A percentile compares a stretch with the other conserved stretches of the same genome.
These are phyloP conservation scores for Cheilosia vulpina DNA, from an alignment of 2,888 invertebrate genomes.

Conservation along the genomic window DNA sequence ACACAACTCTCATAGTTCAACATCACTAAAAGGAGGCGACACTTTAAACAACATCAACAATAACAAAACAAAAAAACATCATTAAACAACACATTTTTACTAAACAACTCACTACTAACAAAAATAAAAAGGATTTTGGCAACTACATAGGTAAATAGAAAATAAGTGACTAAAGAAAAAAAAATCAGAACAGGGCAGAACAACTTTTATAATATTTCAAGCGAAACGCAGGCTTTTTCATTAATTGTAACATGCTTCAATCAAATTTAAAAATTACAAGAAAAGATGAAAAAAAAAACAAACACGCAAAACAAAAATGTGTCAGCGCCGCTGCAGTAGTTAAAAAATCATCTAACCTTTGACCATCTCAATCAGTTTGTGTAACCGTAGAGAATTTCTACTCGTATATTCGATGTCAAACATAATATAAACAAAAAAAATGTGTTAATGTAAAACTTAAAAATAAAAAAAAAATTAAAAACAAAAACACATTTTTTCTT, in stretches of 20 bases:
- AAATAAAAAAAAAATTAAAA: neutral
- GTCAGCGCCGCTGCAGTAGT: slow-evolving; percentile 47
- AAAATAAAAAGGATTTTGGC: slow-evolving; percentile 78
- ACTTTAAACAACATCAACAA: slow-evolving; percentile 42
- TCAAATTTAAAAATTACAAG: slow-evolving; percentile 38
- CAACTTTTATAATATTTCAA: slow-evolving; percentile 63
- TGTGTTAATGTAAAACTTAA: slow-evolving; percentile 49
- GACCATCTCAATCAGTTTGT: slow-evolving; percentile 45
- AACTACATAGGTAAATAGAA: slow-evolving; percentile 78
- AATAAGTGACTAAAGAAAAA: slow-evolving; percentile 62
- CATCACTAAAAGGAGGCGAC: slow-evolving; percentile 31
- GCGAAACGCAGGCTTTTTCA: slow-evolving; percentile 35
- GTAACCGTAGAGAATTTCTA: slow-evolving; percentile 52
- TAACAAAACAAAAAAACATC: slow-evolving; percentile 24
- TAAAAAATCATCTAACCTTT: slow-evolving; percentile 23
- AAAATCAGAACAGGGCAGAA: slow-evolving; percentile 13
- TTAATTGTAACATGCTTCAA: slow-evolving; percentile 50
- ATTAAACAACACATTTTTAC: slow-evolving; percentile 76
- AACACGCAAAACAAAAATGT: slow-evolving; percentile 36
- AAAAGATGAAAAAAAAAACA: slow-evolving; percentile 13
- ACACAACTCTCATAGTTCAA: slow-evolving; percentile 31
- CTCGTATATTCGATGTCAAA: slow-evolving; percentile 56
- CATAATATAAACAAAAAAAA: slow-evolving; percentile 25
- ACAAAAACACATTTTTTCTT: slow-evolving; percentile 13
- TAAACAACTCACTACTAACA: slow-evolving; percentile 64